Conservation (phyloP, 2,113 vertebrate species). For the Hirundichthys speculiger region DNA sequence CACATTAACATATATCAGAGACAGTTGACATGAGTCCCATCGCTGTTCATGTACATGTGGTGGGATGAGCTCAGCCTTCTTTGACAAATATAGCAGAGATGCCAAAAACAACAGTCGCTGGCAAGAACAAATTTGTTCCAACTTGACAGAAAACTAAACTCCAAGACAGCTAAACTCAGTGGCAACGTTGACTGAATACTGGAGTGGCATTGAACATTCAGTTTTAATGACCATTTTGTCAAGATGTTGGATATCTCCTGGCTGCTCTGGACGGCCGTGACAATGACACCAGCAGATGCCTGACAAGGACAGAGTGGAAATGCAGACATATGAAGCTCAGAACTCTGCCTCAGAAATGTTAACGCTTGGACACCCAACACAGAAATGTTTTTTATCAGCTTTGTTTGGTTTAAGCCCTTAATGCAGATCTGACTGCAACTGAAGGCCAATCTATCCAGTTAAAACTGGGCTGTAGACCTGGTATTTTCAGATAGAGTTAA, state of each 20-base stretch:
- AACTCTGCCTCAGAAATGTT: too few species aligned
- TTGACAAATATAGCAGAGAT: neutral
- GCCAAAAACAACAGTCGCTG: neutral
- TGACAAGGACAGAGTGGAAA: neutral
- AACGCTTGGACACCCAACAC: neutral
- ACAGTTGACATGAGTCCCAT: too few species aligned
- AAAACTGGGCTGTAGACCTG: too few species aligned
- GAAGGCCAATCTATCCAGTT: too few species aligned
- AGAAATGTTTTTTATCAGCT: too few species aligned
- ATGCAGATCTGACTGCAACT: too few species aligned
- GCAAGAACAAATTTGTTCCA: neutral
- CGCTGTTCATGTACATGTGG: too few species aligned
- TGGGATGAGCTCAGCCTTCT: too few species aligned
- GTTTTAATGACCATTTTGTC: neutral
- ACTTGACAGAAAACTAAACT: neutral
- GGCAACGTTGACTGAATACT: neutral
- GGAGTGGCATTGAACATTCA: conserved; percentile 1
- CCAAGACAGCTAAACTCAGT: too few species aligned
- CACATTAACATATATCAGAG: too few species aligned
- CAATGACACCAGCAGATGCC: neutral
- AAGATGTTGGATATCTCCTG: neutral
- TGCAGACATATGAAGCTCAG: neutral
- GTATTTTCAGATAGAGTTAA: too few species aligned
- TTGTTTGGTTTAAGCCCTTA: too few species aligned
- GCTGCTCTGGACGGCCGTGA: neutral